Evolutionary conservation across 2,888 invertebrate genomes (phyloP), one percentile per base, ranked within the genome.

Genomic region (Drosophila nr. perissopoda): DNA sequence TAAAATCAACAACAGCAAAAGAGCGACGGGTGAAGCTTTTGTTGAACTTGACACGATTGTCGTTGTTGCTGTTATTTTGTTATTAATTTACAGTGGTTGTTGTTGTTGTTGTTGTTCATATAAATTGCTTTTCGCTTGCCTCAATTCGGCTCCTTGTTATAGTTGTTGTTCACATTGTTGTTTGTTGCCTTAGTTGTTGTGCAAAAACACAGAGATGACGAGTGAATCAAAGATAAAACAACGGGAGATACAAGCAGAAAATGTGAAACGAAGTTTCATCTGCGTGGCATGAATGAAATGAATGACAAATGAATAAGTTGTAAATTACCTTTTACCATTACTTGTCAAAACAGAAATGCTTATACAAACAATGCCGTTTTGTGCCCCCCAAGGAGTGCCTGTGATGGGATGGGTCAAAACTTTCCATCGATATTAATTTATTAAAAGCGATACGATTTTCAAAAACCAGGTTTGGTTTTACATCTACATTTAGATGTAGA

Each of bases 21-120:
- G 54, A 72, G 71, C 83, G 59, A 73, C 84, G 80, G 82, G 80
- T 72, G 82, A 80, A 88, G 89, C 82, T 87, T 88, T 80, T 88
- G 84, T 79, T 87, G 87, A 87, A 87, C 87, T 87, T 87, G 87
- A 87, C 87, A 89, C 81, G 75, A 83, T 84, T 87, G 72, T 69
- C 60, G 29, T 80, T 68, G 67, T 62, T 76, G 74, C 33, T 68
- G 61, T 53, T 45, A 40, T 38, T 40, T 42, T 40, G 54, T 67
- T 67, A 57, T 68, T 42, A 53, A 67, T 67, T 67, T 63, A 64
- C 54, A 65, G 36, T 34, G 68, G 49, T 60, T 72, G 10, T 31
- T 73, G 51, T 60, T 72, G 58, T 69, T 67, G 45, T 51, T 73
- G 48, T 60, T 53, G 34, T 69, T 40, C 54, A 48, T 63, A 73